Conservation (phyloP, 2,888 invertebrate genomes). For the Xestia rhomboidea region DNA sequence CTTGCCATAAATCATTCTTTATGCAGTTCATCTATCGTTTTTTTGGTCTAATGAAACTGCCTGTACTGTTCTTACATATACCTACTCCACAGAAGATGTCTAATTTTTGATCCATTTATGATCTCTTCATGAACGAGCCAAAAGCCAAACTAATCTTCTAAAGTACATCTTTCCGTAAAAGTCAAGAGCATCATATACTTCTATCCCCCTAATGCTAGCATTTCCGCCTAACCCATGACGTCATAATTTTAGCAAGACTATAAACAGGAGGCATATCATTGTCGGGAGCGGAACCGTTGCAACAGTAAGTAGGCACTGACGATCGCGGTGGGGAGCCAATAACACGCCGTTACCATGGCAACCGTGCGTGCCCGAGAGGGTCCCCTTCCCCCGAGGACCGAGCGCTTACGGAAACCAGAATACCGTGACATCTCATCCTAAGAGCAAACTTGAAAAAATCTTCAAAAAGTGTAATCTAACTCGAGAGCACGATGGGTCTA, state of each 20-base stretch:
- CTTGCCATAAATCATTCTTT: too few species aligned
- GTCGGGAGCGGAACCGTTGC: slow-evolving; percentile 67
- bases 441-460: slow-evolving; percentile 68
- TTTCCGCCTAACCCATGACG: slow-evolving; percentile 65
- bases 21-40: too few species aligned
- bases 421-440: slow-evolving; percentile 78
- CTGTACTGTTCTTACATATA: not conserved
- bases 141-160: slow-evolving; percentile 40
- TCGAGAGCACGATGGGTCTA: slow-evolving; percentile 65
- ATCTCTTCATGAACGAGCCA: slow-evolving; percentile 4
- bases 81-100: not conserved
- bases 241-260: slow-evolving; percentile 70
- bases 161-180: slow-evolving; percentile 49
- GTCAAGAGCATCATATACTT: slow-evolving; percentile 47
- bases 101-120: not conserved
- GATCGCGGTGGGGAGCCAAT: slow-evolving; percentile 86
- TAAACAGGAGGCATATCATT: slow-evolving; percentile 71
- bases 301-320: slow-evolving; percentile 69
- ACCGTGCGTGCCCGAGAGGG: slow-evolving; percentile 82
- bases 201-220: slow-evolving; percentile 49
- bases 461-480: slow-evolving; percentile 30
- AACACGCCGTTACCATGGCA: slow-evolving; percentile 86
- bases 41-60: not conserved
- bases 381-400: slow-evolving; percentile 80
- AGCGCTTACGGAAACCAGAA: slow-evolving; percentile 82